These are phyloP conservation scores for Upupa epops DNA, from an alignment of 2,113 vertebrate genomes.

Conservation along the genomic window DNA sequence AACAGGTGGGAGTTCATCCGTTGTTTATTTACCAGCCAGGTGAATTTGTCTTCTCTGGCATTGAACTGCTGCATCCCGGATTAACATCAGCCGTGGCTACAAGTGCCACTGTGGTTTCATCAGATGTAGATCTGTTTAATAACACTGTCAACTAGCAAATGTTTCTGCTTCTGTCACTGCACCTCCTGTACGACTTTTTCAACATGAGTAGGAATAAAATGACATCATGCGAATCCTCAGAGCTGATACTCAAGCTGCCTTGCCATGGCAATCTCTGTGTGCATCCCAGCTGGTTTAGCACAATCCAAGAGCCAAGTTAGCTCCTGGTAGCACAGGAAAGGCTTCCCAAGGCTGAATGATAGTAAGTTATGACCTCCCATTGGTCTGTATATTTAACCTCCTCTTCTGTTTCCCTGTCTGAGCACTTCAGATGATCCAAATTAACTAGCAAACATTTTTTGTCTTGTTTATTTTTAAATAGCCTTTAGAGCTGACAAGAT, in stretches of 20 bases:
- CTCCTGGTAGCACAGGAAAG: background rate
- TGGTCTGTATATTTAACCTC: too few species aligned
- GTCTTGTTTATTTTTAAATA: background rate
- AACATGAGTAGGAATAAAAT: background rate
- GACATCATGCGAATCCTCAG: background rate
- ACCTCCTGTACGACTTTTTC: background rate
- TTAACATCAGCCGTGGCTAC: background rate
- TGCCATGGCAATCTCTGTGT: background rate
- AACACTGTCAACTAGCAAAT: background rate
- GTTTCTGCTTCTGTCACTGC: background rate
- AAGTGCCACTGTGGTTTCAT: background rate
- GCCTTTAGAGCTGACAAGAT: background rate
- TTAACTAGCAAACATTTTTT: background rate
- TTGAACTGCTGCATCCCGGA: background rate
- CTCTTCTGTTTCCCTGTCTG: background rate
- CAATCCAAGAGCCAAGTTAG: background rate
- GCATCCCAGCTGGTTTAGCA: background rate
- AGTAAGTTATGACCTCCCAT: background rate
- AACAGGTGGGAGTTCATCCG: background rate
- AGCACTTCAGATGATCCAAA: conserved; percentile 3
- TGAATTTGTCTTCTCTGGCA: background rate
- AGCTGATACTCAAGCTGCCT: background rate
- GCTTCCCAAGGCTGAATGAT: background rate
- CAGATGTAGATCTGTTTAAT: background rate
- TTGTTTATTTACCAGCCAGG: background rate